A percentile compares a stretch with the other conserved stretches of the same genome.
phyloP scores from a whole-genome alignment of 2,888 invertebrate genomes.

The Nomada lathburiana region DNA sequence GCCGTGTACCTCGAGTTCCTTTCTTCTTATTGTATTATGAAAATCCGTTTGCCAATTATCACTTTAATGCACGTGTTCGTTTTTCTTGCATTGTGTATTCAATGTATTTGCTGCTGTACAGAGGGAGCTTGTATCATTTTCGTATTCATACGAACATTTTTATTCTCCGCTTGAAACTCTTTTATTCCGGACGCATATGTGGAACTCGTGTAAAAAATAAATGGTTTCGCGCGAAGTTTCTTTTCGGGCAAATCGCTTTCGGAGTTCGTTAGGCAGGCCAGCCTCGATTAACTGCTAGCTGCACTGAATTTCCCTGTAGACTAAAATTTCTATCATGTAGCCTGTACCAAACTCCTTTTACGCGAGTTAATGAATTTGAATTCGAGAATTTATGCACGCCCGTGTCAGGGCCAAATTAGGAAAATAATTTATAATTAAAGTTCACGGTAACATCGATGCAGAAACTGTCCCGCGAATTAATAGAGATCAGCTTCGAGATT shows the following conservation, averaged over 20 bases:
- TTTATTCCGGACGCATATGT: background rate
- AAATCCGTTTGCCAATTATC: background rate
- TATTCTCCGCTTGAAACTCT: no score
- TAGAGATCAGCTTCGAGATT: no score
- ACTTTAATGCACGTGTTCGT: no score
- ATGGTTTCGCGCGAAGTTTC: background rate
- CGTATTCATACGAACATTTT: no score
- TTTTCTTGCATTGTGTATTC: no score
- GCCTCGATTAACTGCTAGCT: slow-evolving; percentile 11
- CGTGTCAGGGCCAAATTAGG: background rate
- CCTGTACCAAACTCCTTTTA: background rate
- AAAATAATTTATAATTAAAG: no score
- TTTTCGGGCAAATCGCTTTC: slow-evolving; percentile 1
- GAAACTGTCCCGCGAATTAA: no score
- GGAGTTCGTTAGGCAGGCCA: slow-evolving; percentile 2
- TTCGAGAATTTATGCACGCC: background rate
- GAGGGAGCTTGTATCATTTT: no score
- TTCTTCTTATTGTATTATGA: no score
- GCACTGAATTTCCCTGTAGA: slow-evolving; percentile 12
- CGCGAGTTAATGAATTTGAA: background rate
- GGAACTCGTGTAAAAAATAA: background rate
- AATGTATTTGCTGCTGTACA: no score
- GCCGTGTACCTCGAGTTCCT: no score
- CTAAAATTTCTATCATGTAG: slow-evolving; percentile 1
- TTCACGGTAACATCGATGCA: no score